Percentiles rank a stretch among this genome's conserved stretches.
Conservation (phyloP, 1,140 invertebrate genomes). For the Colletes gigas region DNA sequence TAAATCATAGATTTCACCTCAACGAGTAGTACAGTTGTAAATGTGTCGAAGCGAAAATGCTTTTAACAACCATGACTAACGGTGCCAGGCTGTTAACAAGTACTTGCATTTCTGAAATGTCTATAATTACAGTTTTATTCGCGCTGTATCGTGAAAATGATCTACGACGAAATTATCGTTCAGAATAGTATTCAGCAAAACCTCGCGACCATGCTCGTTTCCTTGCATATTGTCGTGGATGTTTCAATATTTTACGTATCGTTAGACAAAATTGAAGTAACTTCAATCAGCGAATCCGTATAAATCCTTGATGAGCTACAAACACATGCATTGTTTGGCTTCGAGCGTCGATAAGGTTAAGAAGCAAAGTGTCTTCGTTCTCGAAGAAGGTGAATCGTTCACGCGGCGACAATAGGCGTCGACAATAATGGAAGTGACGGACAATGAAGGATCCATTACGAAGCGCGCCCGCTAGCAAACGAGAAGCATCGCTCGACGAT, state of each 20-base stretch:
- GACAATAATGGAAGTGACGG: not conserved
- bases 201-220: too few species aligned
- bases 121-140: not conserved
- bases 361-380: not conserved
- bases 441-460: not conserved
- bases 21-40: slow-evolving; percentile 18
- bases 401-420: not conserved
- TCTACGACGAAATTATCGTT: slow-evolving; percentile 18
- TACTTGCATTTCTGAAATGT: slow-evolving; percentile 19
- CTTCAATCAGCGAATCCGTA: too few species aligned
- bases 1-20: slow-evolving; percentile 37
- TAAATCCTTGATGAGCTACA: too few species aligned
- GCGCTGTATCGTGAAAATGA: not conserved
- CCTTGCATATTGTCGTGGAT: too few species aligned
- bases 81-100: slow-evolving; percentile 24
- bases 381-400: not conserved
- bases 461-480: not conserved
- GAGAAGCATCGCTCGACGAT: not conserved
- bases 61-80: slow-evolving; percentile 38
- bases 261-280: too few species aligned
- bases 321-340: too few species aligned
- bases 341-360: not conserved
- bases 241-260: too few species aligned
- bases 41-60: slow-evolving; percentile 20
- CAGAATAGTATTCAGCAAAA: not conserved